These are phyloP conservation scores for Proteles cristata DNA, from an alignment of 2,113 vertebrate species.

Conservation along the genomic window DNA sequence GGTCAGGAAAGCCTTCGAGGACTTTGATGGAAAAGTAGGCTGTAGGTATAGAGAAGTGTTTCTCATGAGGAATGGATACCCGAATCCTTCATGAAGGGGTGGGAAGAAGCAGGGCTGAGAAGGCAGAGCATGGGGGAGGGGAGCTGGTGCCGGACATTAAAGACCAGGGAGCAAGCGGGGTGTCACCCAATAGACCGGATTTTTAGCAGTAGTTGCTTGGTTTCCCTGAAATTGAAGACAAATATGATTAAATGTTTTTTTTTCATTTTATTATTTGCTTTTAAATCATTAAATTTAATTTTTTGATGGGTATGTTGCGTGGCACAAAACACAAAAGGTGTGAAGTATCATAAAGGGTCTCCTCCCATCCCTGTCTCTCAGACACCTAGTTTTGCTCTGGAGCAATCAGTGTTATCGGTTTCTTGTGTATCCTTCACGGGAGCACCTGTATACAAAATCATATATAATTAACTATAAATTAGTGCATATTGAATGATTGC, in stretches of 20 bases:
- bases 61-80: background rate
- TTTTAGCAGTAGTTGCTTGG: slow-evolving; percentile 4
- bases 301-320: background rate
- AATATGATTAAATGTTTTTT: background rate
- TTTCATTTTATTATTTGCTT: slow-evolving; percentile 9
- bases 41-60: background rate
- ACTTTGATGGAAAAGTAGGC: slow-evolving; percentile 1
- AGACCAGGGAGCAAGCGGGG: background rate
- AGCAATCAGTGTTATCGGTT: background rate
- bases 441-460: no score
- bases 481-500: background rate
- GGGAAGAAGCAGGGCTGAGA: background rate
- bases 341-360: background rate
- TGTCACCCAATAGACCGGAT: background rate
- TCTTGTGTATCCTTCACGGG: background rate
- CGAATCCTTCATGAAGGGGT: accelerated
- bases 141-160: no score
- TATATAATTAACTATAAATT: background rate
- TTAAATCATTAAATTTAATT: background rate
- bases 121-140: background rate
- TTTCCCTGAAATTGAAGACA: background rate
- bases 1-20: background rate
- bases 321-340: background rate
- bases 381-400: background rate
- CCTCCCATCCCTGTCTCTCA: background rate